Conservation (phyloP, 1,140 invertebrate species). For the Saccostrea cuccullata region DNA sequence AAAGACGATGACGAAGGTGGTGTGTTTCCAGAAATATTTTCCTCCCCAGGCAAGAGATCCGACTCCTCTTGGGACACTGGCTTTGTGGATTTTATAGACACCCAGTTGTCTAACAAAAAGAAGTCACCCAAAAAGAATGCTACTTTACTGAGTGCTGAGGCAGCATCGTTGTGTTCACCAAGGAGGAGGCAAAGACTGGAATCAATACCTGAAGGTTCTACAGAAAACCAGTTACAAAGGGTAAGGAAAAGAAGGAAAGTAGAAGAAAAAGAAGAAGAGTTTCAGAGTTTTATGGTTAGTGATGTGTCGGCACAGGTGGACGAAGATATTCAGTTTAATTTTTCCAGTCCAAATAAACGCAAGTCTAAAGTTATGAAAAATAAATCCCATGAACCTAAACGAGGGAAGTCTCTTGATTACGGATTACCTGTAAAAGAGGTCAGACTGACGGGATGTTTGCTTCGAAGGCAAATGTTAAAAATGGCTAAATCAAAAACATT, state of each 20-base stretch:
- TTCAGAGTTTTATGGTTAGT: not conserved
- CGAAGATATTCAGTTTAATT: constrained; percentile 40
- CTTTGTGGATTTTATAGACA: constrained; percentile 57
- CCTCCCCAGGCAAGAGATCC: constrained; percentile 59
- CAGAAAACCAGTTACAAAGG: not conserved
- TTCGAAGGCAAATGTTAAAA: not conserved
- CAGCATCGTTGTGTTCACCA: not conserved
- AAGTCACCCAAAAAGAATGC: not conserved
- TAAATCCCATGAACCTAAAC: not conserved
- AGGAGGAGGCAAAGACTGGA: constrained; percentile 6
- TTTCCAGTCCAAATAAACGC: constrained; percentile 9
- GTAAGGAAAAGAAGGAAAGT: constrained; percentile 17
- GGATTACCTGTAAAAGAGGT: not conserved
- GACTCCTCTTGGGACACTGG: constrained; percentile 64
- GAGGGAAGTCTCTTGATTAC: not conserved
- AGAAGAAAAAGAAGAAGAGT: not conserved
- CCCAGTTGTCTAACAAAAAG: constrained; percentile 40
- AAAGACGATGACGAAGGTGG: constrained; percentile 40
- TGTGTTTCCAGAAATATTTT: constrained; percentile 48
- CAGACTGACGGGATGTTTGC: no score
- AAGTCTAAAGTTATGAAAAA: not conserved
- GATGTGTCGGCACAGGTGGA: not conserved
- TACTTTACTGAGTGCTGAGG: no score
- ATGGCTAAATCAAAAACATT: not conserved
- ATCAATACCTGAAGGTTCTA: not conserved